Conservation (phyloP, 2,797 vertebrate species). For the Prunella strophiata region DNA sequence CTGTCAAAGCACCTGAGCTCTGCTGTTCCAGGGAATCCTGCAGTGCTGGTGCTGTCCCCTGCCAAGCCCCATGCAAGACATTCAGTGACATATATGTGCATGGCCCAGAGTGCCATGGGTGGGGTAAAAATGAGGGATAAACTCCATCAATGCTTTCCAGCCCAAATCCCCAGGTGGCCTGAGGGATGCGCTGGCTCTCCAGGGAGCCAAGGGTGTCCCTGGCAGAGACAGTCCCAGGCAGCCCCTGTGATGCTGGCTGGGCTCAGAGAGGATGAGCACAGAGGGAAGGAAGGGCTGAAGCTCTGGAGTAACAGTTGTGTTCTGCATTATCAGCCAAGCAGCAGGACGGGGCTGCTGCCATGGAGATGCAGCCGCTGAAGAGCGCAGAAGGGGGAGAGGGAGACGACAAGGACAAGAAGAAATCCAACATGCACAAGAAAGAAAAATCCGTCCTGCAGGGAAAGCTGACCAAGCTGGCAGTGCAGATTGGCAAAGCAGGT, state of each 20-base stretch:
- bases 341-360: conserved; percentile 96
- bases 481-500: conserved; percentile 99
- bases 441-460: conserved; percentile 98
- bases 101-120: not conserved
- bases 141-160: rapidly evolving
- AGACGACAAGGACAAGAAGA: conserved; percentile 95
- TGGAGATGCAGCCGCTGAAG: conserved; percentile 99
- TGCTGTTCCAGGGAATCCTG: not conserved
- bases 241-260: not conserved
- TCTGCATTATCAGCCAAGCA: conserved; percentile 89
- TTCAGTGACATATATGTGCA: not conserved
- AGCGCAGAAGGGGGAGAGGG: conserved; percentile 93
- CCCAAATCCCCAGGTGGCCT: rapidly evolving
- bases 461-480: conserved; percentile 97
- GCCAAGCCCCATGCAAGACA: not conserved
- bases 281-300: not conserved
- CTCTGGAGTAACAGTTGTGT: conserved; percentile 5
- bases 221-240: not conserved
- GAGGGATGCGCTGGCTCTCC: not conserved
- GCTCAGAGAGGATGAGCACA: not conserved
- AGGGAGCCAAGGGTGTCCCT: not conserved
- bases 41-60: not conserved
- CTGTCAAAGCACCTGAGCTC: not conserved
- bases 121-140: not conserved
- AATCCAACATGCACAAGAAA: conserved; percentile 90